Evolutionary conservation across 2,888 invertebrate genomes (phyloP).

Genomic region (Cancer borealis): DNA sequence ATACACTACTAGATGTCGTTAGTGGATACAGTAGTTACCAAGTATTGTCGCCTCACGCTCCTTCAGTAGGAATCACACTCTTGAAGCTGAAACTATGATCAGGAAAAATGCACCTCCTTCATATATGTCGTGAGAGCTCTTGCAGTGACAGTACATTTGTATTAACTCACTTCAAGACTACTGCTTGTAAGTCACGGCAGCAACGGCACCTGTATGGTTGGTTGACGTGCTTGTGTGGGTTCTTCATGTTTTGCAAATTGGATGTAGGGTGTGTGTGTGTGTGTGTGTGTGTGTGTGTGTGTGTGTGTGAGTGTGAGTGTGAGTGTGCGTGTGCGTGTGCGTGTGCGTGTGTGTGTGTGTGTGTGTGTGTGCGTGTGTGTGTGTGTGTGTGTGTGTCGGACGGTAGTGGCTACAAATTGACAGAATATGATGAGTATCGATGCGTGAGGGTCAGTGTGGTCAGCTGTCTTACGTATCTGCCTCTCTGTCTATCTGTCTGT

Average conservation of each 20-base stretch:
- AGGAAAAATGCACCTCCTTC: neutral
- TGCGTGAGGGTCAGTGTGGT: constrained; percentile 21
- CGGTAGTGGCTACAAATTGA: constrained; percentile 39
- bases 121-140: neutral
- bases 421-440: constrained; percentile 47
- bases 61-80: too few species aligned
- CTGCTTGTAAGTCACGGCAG: neutral
- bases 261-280: neutral
- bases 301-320: neutral
- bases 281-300: neutral
- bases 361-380: neutral
- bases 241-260: constrained; percentile 22
- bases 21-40: neutral
- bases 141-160: neutral
- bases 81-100: neutral
- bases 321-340: neutral
- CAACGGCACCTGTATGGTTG: neutral
- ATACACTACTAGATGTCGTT: neutral
- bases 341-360: neutral
- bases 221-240: neutral
- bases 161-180: too few species aligned
- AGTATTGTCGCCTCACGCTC: neutral
- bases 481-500: neutral
- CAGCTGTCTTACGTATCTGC: neutral
- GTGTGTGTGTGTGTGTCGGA: constrained; percentile 4